Conservation (phyloP, 2,888 invertebrate genomes). For the Mimumesa dahlbomi region DNA sequence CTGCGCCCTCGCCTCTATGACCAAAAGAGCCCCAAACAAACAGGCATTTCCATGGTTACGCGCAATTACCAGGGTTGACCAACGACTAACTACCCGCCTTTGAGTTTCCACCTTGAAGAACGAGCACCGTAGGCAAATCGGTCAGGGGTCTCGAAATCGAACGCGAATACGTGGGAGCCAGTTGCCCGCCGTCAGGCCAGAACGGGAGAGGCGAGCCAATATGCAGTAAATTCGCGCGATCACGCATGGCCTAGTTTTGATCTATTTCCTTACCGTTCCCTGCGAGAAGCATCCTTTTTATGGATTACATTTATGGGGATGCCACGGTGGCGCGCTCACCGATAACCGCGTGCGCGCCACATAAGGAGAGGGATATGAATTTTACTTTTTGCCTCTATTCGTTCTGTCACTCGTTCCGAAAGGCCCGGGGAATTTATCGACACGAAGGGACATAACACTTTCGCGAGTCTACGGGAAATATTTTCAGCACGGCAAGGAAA, state of each 20-base stretch:
- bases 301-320: constrained; percentile 49
- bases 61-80: constrained; percentile 74
- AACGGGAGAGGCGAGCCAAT: constrained; percentile 50
- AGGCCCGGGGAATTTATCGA: constrained; percentile 35
- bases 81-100: constrained; percentile 69
- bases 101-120: constrained; percentile 71
- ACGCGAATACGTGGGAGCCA: constrained; percentile 41
- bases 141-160: constrained; percentile 62
- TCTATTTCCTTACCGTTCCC: constrained; percentile 56
- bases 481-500: too few relatives aligned
- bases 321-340: constrained; percentile 5
- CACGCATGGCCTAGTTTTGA: constrained; percentile 59
- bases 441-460: neutral
- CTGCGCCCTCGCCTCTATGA: constrained; percentile 52
- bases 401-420: neutral
- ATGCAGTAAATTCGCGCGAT: constrained; percentile 71
- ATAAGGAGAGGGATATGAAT: constrained; percentile 31
- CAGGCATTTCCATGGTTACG: constrained; percentile 77
- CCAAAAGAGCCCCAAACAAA: constrained; percentile 73
- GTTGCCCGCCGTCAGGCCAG: constrained; percentile 12
- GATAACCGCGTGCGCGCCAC: neutral
- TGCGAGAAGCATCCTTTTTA: constrained; percentile 54
- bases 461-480: too few relatives aligned
- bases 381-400: constrained; percentile 30
- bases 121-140: constrained; percentile 63